These are phyloP conservation scores for Stictonetta naevosa DNA, from an alignment of 2,113 vertebrate genomes.

Conservation along the genomic window DNA sequence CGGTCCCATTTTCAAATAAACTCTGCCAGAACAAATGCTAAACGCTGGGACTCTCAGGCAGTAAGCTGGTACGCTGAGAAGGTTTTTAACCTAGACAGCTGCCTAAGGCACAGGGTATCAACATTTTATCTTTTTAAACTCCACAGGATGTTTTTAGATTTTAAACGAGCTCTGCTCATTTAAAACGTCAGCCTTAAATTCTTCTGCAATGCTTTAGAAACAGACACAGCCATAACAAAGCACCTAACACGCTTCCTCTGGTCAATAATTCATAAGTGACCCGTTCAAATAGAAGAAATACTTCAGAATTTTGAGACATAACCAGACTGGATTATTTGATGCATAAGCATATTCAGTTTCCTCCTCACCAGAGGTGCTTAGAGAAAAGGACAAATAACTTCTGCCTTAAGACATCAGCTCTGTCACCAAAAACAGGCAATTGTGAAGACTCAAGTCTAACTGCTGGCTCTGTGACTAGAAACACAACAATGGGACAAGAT, in stretches of 20 bases:
- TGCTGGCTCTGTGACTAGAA: not conserved
- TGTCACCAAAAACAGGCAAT: not conserved
- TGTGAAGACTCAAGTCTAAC: not conserved
- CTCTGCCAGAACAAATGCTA: not conserved
- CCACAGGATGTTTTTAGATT: too few species aligned
- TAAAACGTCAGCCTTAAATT: not conserved
- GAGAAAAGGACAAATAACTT: not conserved
- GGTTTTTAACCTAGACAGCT: not conserved
- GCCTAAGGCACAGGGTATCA: not conserved
- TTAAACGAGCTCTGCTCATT: not conserved
- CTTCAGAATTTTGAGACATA: not conserved
- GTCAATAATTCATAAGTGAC: not conserved
- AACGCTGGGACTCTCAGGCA: not conserved
- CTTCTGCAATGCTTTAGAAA: not conserved
- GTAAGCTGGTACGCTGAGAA: not conserved
- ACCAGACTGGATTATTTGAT: not conserved
- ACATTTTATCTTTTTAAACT: not conserved
- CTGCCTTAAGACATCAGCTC: not conserved
- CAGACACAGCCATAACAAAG: not conserved
- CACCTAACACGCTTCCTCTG: not conserved
- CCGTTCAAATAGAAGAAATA: not conserved
- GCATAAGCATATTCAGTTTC: not conserved
- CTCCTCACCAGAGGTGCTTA: not conserved
- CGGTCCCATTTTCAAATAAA: not conserved
- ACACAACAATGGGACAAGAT: not conserved